Evolutionary conservation across 2,888 invertebrate species (phyloP).

Genomic region (Chrysotoxum bicinctum): DNA sequence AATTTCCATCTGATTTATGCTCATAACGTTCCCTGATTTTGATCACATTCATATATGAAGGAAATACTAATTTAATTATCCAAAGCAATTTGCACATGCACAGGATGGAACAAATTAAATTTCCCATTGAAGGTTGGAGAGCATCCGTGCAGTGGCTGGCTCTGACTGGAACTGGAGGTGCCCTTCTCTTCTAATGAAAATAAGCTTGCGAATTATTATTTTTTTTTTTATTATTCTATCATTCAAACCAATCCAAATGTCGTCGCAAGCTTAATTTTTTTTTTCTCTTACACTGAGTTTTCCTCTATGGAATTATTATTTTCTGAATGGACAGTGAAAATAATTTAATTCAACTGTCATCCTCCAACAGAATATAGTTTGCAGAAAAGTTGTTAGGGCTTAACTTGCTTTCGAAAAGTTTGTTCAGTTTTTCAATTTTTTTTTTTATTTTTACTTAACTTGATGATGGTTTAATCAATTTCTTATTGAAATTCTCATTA

Average conservation of each 20-base stretch:
- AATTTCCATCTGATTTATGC: conserved; percentile 58
- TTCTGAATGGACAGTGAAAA: conserved; percentile 39
- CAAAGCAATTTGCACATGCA: conserved; percentile 52
- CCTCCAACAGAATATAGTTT: not conserved
- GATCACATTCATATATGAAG: conserved; percentile 56
- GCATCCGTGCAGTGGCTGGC: not conserved
- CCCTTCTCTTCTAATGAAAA: conserved; percentile 1
- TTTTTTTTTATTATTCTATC: not conserved
- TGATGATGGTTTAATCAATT: conserved; percentile 49
- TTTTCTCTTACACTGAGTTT: not conserved
- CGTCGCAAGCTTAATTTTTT: not conserved
- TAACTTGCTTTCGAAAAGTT: conserved; percentile 39
- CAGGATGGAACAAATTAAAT: conserved; percentile 47
- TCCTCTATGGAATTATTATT: not conserved
- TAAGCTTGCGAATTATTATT: not conserved
- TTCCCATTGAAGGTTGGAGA: conserved; percentile 27
- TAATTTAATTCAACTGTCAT: conserved; percentile 43
- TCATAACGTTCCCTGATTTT: conserved; percentile 52
- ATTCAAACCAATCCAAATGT: conserved; percentile 8
- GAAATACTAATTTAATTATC: conserved; percentile 66
- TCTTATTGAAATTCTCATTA: conserved; percentile 3
- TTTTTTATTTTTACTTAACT: conserved; percentile 2
- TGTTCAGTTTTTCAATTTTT: not conserved
- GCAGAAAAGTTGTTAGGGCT: conserved; percentile 27
- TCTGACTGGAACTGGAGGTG: not conserved